Evolutionary conservation across 2,888 invertebrate genomes (phyloP), one percentile per base, ranked within the genome.

Genomic region (Drosophila nr. medialis): DNA sequence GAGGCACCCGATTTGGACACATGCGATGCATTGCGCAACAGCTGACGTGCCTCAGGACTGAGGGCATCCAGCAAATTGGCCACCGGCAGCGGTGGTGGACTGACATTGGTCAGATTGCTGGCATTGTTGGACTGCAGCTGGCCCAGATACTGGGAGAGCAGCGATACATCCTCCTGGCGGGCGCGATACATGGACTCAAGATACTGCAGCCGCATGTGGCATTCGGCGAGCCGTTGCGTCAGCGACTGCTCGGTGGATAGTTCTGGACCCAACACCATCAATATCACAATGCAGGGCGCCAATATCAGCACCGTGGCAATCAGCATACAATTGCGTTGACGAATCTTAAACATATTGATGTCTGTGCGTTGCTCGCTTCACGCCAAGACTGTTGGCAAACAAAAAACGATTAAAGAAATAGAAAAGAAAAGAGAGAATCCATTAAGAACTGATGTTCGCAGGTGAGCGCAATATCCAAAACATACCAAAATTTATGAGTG

Each of bases 161-260:
- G 93, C 72, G 95, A 95, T 10, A 97, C 94, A 90, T 97, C 97
- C 91, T 96, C 96, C 90, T 96, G 96, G 15, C 96, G 94, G 5
- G 95, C 95, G 29, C 96, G 94, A 92, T 96, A 97, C 94, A 97
- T 95, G 24, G 96, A 95, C 90, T 97, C 96, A 50, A 97, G 93
- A 90, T 96, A 96, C 90, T 96, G 96, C 51, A 97, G 93, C 72
- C 96, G 95, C 68, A 96, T 95, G 89, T 96, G 96, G 84, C 97
- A 94, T 85, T 97, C 96, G 6, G 96, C 96, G 78, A 97, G 93
- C 55, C 95, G 94, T 91, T 95, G 95, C 73, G 96, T 95, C 88
- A 96, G 93, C 77, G 95, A 93, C 77, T 95, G 95, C 91, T 96
- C 96, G 73, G 95, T 94, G 77, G 94, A 94, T 86, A 95, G 91